Conservation (phyloP, 1,140 invertebrate genomes). For the Trialeurodes vaporariorum region DNA sequence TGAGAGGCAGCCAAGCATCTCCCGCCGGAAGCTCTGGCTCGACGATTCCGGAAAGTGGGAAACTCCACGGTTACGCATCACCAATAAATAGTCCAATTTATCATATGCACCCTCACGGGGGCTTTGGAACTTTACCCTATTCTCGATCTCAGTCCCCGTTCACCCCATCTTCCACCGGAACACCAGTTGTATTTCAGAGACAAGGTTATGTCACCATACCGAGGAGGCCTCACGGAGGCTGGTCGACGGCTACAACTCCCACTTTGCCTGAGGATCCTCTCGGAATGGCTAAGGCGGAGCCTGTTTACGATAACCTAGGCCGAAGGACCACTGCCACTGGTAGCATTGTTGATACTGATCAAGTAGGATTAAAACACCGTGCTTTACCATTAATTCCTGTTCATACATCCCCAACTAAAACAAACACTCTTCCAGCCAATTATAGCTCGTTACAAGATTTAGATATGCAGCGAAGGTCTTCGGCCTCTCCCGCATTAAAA, state of each 20-base stretch:
- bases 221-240: slow-evolving; percentile 57
- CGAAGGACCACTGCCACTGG: slow-evolving; percentile 77
- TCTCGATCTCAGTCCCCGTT: slow-evolving; percentile 61
- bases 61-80: slow-evolving; percentile 38
- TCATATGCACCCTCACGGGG: slow-evolving; percentile 27
- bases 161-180: slow-evolving; percentile 38
- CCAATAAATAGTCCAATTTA: slow-evolving; percentile 43
- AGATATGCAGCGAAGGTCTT: too few species aligned
- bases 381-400: too few species aligned
- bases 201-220: slow-evolving; percentile 74
- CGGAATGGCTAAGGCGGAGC: slow-evolving; percentile 27
- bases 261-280: slow-evolving; percentile 22
- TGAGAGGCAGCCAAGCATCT: slow-evolving; percentile 49
- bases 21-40: slow-evolving; percentile 59
- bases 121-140: slow-evolving; percentile 51
- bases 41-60: slow-evolving; percentile 53
- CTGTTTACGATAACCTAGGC: slow-evolving; percentile 78
- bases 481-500: too few species aligned
- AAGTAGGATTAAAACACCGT: too few species aligned
- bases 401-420: too few species aligned
- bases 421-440: too few species aligned
- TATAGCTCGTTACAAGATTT: too few species aligned
- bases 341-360: too few species aligned
- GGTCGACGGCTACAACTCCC: slow-evolving; percentile 52
- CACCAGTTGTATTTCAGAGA: slow-evolving; percentile 47